Evolutionary conservation across 2,888 invertebrate species (phyloP), one percentile per base, ranked within the genome.

Genomic region (Micropterix aruncella): DNA sequence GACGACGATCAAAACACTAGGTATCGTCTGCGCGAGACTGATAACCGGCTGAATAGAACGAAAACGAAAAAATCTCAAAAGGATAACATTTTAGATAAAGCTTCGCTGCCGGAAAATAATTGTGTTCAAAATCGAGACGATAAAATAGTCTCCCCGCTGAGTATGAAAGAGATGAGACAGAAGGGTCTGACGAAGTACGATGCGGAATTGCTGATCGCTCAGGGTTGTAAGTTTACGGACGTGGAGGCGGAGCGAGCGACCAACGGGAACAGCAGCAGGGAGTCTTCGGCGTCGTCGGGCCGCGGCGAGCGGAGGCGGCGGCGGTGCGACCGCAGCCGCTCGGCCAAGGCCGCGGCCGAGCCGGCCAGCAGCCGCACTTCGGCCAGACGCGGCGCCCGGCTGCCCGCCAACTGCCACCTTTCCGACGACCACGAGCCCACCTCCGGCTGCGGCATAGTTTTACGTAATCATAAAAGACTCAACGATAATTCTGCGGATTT

Each of bases 21-120:
- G 49, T 95, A 95, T 69, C 78, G 87, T 55, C 75, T 95, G 56
- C 75, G 95, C 53, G 94, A 95, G 73, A 95, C 95, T 27, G 93
- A 94, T 63, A 92, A 93, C 69, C 79, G 95, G 55, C 82, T 91
- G 52, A 91, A 90, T 66, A 78, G 90, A 56, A 86, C 84, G 56
- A 90, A 90, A 60, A 75, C 75, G 53, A 71, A 72, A 55, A 85
- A 88, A 64, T 70, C 63, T 54, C 59, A 66, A 54, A 73, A 73
- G 59, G 56, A 58, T 51, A 56, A 57, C n/a, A 63, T 62, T 59
- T 43, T 49, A 41, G 52, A 47, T 19, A 52, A 50, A 38, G 49
- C 49, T 7, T 46, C 51, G 2, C 44, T 49, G 2, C 48, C 49
- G 5, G 51, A 49, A 7, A 42, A 37, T 4, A 44, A 43, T 39